phyloP scores from a whole-genome alignment of 2,888 invertebrate genomes.

The Dilophus febrilis region DNA sequence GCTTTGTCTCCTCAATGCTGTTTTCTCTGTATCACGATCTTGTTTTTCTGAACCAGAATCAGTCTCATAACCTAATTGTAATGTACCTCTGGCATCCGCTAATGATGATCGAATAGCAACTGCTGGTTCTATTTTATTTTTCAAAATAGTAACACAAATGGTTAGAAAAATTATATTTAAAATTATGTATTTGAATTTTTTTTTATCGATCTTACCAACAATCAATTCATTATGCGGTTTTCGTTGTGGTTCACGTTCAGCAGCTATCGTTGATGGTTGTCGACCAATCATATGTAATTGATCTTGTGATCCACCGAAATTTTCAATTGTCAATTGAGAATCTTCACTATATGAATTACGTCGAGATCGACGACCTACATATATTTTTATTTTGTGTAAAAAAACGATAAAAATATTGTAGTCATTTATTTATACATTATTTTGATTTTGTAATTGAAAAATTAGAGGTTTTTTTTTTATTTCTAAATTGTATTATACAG shows the following conservation, averaged over 20 bases:
- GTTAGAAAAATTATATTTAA: too few species aligned
- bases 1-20: conserved; percentile 39
- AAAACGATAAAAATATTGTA: conserved; percentile 2
- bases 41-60: conserved; percentile 41
- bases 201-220: conserved; percentile 20
- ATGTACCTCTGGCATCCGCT: conserved; percentile 55
- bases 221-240: conserved; percentile 5
- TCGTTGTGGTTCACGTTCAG: conserved; percentile 26
- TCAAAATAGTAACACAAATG: too few species aligned
- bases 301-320: conserved; percentile 85
- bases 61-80: conserved; percentile 49
- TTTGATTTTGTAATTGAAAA: too few species aligned
- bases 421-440: too few species aligned
- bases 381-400: too few species aligned
- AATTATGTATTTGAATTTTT: too few species aligned
- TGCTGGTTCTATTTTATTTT: conserved; percentile 39
- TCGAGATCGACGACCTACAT: conserved; percentile 62
- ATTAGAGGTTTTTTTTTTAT: background rate
- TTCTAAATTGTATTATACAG: too few species aligned
- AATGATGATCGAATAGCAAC: conserved; percentile 54
- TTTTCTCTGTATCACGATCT: conserved; percentile 40
- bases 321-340: conserved; percentile 79
- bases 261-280: too few species aligned
- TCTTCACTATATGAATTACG: conserved; percentile 74
- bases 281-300: conserved; percentile 69